These are phyloP conservation scores for Drosophila athabasca DNA, from an alignment of 1,140 invertebrate genomes.

Conservation along the genomic window DNA sequence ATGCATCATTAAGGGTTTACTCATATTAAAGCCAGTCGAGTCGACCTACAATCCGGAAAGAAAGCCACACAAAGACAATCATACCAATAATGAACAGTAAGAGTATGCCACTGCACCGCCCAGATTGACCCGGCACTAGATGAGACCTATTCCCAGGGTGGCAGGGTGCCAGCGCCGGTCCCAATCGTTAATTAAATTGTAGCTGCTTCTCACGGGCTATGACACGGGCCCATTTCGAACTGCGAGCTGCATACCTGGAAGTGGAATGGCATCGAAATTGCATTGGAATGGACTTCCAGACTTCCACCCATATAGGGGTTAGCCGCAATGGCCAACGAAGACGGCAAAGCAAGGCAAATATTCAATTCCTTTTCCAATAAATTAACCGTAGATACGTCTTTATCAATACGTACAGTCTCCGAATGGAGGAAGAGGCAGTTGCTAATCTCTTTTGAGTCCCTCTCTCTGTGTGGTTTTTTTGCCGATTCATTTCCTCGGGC, in stretches of 20 bases:
- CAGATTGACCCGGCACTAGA: too few species aligned
- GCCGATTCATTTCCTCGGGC: slow-evolving; percentile 71
- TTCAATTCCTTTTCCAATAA: not conserved
- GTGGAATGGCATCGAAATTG: too few species aligned
- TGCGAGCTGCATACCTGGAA: slow-evolving; percentile 33
- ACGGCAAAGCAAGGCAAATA: not conserved
- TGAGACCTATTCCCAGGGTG: not conserved
- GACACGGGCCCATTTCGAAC: too few species aligned
- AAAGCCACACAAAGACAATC: slow-evolving; percentile 25
- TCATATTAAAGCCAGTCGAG: slow-evolving; percentile 74
- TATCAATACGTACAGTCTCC: too few species aligned
- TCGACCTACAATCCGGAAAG: slow-evolving; percentile 44
- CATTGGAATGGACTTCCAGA: not conserved
- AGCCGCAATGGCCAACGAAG: slow-evolving; percentile 45
- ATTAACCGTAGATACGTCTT: slow-evolving; percentile 38
- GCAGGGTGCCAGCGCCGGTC: too few species aligned
- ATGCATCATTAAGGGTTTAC: slow-evolving; percentile 75
- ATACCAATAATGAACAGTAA: slow-evolving; percentile 18
- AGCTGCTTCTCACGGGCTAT: too few species aligned
- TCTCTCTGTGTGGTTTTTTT: not conserved
- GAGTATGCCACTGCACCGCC: too few species aligned
- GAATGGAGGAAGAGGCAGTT: too few species aligned
- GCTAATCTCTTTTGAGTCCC: too few species aligned
- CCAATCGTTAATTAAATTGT: too few species aligned
- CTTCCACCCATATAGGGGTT: slow-evolving; percentile 55